Base-by-base conservation (phyloP, 2,113 vertebrate species). In the Sterrhoptilus dennistouni region DNA sequence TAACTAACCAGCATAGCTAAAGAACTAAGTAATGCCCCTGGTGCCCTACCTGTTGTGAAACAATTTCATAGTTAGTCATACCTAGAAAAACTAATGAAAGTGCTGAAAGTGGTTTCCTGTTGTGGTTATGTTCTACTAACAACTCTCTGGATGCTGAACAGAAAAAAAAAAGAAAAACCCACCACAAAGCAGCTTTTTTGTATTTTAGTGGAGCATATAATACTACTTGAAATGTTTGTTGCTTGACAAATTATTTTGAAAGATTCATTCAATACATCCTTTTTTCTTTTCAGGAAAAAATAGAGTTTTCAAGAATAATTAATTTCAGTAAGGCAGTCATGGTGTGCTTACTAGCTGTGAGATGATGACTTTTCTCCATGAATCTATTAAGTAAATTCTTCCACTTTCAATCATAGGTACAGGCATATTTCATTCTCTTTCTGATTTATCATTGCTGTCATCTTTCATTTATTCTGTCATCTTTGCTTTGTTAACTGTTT, bases 11-110 rank as follows among this genome's bases (percentile, higher is more conserved):
- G 23, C 12, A 7, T 3, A 56, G 21, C 59, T 63, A 23, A 77
- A 54, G 21, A n/a, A n/a, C 6, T 57, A 21, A 71, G 9, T 63
- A 83, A 74, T 0, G 1, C 9, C 8, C 78, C 33, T 33, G 31
- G 13, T 87, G 44, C 29, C 56, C 36, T 36, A 87, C 47, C 35
- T 64, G 31, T 69, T 72, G 36, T 57, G 80, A 95, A 83, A 81
- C 12, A 9, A n/a, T 53, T 72, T 87, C 49, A 19, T 9, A 25
- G 21, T 70, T 49, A 75, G 65, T 91, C 78, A 89, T 56, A 83
- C 10, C 52, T 49, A 90, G 84, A 91, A 91, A 81, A 87, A 75
- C 12, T 23, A 94, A 45, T 71, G 93, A 85, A 87, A 94, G 83
- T 90, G 61, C 11, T 90, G 66, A 68, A 96, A 90, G 52, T 42